Percentiles rank a stretch among this genome's conserved stretches.
phyloP scores from a whole-genome alignment of 2,113 vertebrate species.

The Melierax canorus region DNA sequence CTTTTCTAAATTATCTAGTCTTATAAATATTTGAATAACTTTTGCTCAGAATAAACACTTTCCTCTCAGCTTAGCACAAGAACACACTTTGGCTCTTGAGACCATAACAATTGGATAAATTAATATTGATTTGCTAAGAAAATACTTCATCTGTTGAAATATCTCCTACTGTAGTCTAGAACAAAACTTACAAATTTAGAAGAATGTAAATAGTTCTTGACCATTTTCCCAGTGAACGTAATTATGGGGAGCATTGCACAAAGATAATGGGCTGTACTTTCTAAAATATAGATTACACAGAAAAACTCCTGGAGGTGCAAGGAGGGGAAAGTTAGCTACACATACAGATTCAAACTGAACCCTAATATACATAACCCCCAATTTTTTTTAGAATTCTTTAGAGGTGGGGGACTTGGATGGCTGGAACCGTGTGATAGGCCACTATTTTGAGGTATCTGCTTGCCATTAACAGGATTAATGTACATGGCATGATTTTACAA shows the following conservation, averaged over 20 bases:
- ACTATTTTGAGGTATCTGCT: background rate
- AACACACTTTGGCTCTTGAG: conserved; percentile 69
- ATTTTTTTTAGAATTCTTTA: background rate
- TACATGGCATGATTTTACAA: background rate
- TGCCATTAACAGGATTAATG: background rate
- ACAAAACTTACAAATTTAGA: conserved; percentile 63
- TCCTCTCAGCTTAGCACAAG: conserved; percentile 63
- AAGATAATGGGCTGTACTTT: conserved; percentile 51
- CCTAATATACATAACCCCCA: background rate
- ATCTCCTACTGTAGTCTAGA: conserved; percentile 59
- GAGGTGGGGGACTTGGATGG: background rate
- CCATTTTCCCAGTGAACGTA: conserved; percentile 69
- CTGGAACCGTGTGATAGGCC: background rate
- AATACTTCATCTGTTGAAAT: conserved; percentile 72
- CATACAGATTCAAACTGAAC: background rate
- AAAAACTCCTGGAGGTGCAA: conserved; percentile 10
- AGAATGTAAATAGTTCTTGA: conserved; percentile 57
- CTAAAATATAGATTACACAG: background rate
- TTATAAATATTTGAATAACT: conserved; percentile 80
- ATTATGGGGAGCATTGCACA: conserved; percentile 65
- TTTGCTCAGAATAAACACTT: conserved; percentile 74
- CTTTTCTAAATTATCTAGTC: conserved; percentile 71
- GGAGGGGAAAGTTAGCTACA: background rate
- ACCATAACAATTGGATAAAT: conserved; percentile 73
- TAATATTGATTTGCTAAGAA: conserved; percentile 78